phyloP scores from a whole-genome alignment of 2,888 invertebrate species.

The Eugnorisma glareosa region DNA sequence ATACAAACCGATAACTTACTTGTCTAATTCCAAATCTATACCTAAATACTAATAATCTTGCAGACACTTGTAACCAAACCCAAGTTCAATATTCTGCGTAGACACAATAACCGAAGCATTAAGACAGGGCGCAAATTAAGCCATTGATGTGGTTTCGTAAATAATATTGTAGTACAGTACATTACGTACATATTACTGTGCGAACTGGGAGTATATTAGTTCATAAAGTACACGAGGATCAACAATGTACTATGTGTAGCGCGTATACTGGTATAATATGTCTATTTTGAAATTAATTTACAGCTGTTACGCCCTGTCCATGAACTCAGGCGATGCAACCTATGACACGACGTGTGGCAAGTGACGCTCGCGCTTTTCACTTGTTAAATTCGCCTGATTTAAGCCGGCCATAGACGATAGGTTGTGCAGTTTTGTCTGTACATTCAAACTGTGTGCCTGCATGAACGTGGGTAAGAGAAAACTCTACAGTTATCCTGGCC shows the following conservation, averaged over 20 bases:
- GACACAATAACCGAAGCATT: constrained; percentile 25
- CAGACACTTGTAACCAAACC: constrained; percentile 3
- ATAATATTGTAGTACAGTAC: constrained; percentile 40
- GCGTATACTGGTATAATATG: neutral
- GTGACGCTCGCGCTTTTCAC: neutral
- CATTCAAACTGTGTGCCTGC: too few relatives aligned
- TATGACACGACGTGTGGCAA: neutral
- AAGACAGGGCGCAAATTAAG: constrained; percentile 37
- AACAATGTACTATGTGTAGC: constrained; percentile 27
- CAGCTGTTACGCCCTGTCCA: neutral
- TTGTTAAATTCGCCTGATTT: too few relatives aligned
- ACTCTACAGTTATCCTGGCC: too few relatives aligned
- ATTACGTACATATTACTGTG: constrained; percentile 28
- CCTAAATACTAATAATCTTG: neutral
- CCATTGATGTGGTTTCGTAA: constrained; percentile 55
- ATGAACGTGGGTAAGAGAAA: too few relatives aligned
- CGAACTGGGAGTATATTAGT: constrained; percentile 48
- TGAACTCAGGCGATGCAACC: neutral
- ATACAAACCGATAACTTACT: neutral
- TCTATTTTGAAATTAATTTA: constrained; percentile 38
- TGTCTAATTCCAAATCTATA: neutral
- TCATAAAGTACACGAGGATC: constrained; percentile 45
- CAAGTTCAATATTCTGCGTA: constrained; percentile 7
- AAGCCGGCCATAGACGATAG: neutral
- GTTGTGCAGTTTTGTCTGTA: neutral